phyloP scores from a whole-genome alignment of 2,888 invertebrate species.

The Silvanus unidentatus region DNA sequence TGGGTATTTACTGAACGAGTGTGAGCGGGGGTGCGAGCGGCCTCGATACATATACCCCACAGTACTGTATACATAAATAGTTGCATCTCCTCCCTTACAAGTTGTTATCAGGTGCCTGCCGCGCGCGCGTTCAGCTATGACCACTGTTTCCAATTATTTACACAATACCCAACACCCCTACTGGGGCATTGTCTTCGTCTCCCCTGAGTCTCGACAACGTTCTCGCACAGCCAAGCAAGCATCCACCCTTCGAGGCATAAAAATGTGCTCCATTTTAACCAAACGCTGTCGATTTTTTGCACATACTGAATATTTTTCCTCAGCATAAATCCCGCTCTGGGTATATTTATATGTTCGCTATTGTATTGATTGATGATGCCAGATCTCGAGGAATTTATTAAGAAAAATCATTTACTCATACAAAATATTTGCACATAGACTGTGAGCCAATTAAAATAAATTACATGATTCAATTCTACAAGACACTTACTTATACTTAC shows the following conservation, averaged over 20 bases:
- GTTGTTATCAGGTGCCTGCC: constrained; percentile 36
- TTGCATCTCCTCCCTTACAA: constrained; percentile 17
- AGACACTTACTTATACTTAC: no score
- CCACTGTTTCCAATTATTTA: constrained; percentile 43
- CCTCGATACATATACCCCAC: constrained; percentile 8
- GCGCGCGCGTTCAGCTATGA: constrained; percentile 32
- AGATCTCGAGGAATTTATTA: no score
- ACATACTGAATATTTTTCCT: no score
- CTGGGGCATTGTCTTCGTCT: constrained; percentile 25
- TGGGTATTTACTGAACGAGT: constrained; percentile 36
- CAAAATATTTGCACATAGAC: no score
- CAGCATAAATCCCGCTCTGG: no score
- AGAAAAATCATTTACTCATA: no score
- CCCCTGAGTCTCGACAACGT: constrained; percentile 12
- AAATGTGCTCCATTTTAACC: no score
- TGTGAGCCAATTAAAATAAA: no score
- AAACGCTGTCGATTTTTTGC: no score
- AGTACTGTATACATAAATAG: not conserved
- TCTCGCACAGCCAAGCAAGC: not conserved
- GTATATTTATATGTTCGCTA: no score
- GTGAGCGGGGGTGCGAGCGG: constrained; percentile 16
- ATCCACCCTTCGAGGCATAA: not conserved
- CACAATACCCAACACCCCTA: constrained; percentile 37
- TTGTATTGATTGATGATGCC: no score
- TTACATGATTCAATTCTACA: no score